phyloP scores from a whole-genome alignment of 2,113 vertebrate species.

The Sciurus niger region DNA sequence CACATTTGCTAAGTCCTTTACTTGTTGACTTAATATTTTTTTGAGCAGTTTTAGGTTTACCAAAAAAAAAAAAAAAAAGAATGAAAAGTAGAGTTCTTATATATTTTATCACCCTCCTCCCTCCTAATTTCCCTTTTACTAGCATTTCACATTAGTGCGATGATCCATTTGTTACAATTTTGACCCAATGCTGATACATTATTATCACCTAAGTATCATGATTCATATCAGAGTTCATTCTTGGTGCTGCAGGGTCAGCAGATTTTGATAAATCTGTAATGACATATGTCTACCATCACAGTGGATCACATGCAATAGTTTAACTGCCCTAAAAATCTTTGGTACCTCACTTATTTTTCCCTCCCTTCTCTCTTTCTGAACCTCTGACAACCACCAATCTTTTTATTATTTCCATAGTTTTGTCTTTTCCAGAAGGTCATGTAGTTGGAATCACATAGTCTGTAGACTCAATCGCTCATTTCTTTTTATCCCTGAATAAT shows the following conservation, averaged over 20 bases:
- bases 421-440: background rate
- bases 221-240: background rate
- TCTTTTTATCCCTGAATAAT: background rate
- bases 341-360: fast-evolving
- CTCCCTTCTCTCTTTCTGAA: background rate
- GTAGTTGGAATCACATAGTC: background rate
- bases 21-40: background rate
- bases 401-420: background rate
- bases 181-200: background rate
- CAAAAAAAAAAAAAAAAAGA: background rate
- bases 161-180: background rate
- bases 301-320: no score
- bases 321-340: background rate
- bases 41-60: background rate
- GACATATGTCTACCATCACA: background rate
- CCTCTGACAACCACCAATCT: background rate
- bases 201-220: background rate
- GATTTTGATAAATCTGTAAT: background rate
- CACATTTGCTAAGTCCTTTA: background rate
- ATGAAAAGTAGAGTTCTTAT: background rate
- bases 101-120: background rate
- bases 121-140: background rate
- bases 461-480: background rate
- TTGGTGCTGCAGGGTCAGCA: background rate
- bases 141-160: background rate